A percentile compares a stretch with the other conserved stretches of the same genome.
Conservation (phyloP, 2,113 vertebrate species). For the Coregonus clupeaformis region DNA sequence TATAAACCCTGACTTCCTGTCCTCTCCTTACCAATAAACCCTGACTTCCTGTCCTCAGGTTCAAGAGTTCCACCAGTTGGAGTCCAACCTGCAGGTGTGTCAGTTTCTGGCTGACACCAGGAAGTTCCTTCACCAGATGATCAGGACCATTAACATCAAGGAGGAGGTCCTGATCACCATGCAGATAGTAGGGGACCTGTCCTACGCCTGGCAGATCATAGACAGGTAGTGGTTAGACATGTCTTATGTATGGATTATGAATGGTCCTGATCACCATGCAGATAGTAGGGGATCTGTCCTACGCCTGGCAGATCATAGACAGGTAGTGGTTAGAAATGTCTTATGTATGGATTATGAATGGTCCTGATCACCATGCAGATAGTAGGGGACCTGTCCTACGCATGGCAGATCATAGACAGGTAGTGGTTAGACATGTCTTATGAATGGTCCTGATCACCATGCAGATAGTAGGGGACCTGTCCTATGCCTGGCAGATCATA, state of each 20-base stretch:
- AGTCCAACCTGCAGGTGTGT: conserved; percentile 94
- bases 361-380: conserved; percentile 99
- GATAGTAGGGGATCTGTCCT: conserved; percentile 94
- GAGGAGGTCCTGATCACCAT: conserved; percentile 98
- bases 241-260: no score
- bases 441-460: conserved; percentile 89
- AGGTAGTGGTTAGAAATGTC: no score
- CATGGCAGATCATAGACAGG: conserved; percentile 98
- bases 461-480: conserved; percentile 96
- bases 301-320: conserved; percentile 98
- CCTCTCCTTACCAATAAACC: no score
- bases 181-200: conserved; percentile 96
- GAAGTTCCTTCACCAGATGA: conserved; percentile 98
- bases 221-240: no score
- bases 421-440: no score
- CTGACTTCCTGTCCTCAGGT: conserved; percentile 71
- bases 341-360: no score
- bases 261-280: conserved; percentile 96
- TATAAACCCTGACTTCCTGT: no score
- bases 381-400: conserved; percentile 93
- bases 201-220: conserved; percentile 97
- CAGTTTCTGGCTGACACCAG: conserved; percentile 97
- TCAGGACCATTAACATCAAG: conserved; percentile 98
- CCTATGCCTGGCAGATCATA: conserved; percentile 97
- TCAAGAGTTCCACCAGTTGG: conserved; percentile 97